A percentile compares a stretch with the other conserved stretches of the same genome.
phyloP scores from a whole-genome alignment of 1,140 invertebrate genomes.

The Drosophila grimshawi region DNA sequence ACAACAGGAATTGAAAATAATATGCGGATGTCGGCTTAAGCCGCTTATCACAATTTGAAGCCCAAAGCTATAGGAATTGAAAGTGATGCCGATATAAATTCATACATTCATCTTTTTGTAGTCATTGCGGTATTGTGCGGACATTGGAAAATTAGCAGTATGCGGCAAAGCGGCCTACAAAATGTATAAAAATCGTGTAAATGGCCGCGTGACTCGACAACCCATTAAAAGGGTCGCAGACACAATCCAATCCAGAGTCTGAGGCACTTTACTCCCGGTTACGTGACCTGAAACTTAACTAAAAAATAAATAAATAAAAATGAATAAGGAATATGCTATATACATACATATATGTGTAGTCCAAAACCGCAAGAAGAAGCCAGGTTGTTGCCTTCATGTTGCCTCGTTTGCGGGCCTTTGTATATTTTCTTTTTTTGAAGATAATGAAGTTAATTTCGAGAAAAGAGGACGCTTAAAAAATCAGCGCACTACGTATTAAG shows the following conservation, averaged over 20 bases:
- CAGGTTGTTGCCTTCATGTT: slow-evolving; percentile 4
- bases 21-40: too few species aligned
- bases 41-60: too few species aligned
- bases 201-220: slow-evolving; percentile 65
- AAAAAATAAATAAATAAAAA: slow-evolving; percentile 10
- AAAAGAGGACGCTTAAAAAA: slow-evolving; percentile 42
- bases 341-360: slow-evolving; percentile 33
- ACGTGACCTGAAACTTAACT: slow-evolving; percentile 73
- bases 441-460: slow-evolving; percentile 78
- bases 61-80: too few species aligned
- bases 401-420: slow-evolving; percentile 20
- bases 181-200: slow-evolving; percentile 65
- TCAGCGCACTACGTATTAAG: slow-evolving; percentile 66
- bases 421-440: slow-evolving; percentile 61
- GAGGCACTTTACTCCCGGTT: slow-evolving; percentile 55
- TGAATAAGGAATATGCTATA: slow-evolving; percentile 10
- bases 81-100: too few species aligned
- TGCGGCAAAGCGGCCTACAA: slow-evolving; percentile 28
- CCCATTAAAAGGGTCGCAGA: slow-evolving; percentile 79
- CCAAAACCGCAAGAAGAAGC: slow-evolving; percentile 52
- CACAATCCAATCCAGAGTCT: slow-evolving; percentile 33
- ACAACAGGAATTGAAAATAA: too few species aligned
- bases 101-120: too few species aligned
- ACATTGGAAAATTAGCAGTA: slow-evolving; percentile 64
- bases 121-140: background rate